Evolutionary conservation across 2,797 vertebrate species (phyloP).

Genomic region (Bryconaethiops microstoma): DNA sequence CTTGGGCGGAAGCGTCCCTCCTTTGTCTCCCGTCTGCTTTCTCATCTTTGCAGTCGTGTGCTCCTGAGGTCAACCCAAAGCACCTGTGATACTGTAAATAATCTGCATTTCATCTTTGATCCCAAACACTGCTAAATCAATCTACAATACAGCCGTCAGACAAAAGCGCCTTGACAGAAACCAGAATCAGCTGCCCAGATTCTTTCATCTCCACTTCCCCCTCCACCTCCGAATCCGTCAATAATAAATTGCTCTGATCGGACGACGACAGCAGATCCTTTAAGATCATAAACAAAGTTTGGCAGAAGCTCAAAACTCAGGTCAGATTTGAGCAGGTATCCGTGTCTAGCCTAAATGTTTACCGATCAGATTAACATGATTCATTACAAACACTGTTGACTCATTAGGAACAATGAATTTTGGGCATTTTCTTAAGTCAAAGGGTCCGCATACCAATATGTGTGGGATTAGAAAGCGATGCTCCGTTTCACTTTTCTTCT

Average conservation of each 20-base stretch:
- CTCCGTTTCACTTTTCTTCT: constrained; percentile 11
- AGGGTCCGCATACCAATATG: not conserved
- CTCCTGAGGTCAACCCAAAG: constrained; percentile 1
- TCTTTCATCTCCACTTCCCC: not conserved
- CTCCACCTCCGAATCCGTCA: not conserved
- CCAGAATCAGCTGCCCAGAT: not conserved
- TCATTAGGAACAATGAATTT: not conserved
- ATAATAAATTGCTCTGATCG: constrained; percentile 10
- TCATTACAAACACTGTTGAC: not conserved
- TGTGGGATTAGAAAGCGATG: not conserved
- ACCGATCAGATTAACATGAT: not conserved
- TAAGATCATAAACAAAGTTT: not conserved
- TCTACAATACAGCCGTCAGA: constrained; percentile 7
- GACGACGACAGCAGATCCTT: constrained; percentile 8
- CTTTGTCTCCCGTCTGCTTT: not conserved
- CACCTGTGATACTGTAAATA: constrained; percentile 1
- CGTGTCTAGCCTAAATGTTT: not conserved
- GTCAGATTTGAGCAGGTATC: constrained; percentile 4
- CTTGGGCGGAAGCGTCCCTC: constrained; percentile 55
- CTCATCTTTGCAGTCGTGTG: not conserved
- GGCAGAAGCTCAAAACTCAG: not conserved
- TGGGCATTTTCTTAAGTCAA: not conserved
- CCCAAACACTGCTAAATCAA: constrained; percentile 4
- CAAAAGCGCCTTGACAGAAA: not conserved
- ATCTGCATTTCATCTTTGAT: not conserved